phyloP scores from a whole-genome alignment of 2,888 invertebrate genomes.

The Torymus texanus region DNA sequence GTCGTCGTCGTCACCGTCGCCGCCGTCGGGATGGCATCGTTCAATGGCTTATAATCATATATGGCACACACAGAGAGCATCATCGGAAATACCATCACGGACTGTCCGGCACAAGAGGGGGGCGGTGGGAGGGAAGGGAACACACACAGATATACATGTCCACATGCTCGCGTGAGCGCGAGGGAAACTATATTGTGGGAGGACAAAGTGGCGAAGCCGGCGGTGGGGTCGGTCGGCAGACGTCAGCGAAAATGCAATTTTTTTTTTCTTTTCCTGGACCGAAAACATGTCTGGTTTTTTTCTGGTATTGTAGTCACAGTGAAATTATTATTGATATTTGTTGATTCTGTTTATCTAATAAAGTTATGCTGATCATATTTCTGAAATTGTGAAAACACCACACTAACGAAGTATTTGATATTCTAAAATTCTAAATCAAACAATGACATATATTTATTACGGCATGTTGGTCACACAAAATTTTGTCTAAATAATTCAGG shows the following conservation, averaged over 20 bases:
- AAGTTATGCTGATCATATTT: too few relatives aligned
- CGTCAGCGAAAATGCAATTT: not conserved
- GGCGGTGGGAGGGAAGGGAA: not conserved
- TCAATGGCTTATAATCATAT: conserved; percentile 48
- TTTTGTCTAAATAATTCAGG: too few relatives aligned
- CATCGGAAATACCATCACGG: conserved; percentile 32
- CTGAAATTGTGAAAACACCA: too few relatives aligned
- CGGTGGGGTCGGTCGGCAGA: not conserved
- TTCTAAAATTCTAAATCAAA: too few relatives aligned
- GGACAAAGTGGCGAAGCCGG: not conserved
- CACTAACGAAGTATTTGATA: too few relatives aligned
- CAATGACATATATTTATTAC: too few relatives aligned
- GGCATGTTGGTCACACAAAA: too few relatives aligned
- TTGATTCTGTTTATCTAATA: too few relatives aligned
- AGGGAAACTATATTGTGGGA: not conserved
- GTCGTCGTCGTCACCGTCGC: not conserved
- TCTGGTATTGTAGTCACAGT: too few relatives aligned
- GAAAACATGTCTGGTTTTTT: too few relatives aligned
- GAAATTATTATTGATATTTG: too few relatives aligned
- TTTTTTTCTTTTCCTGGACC: not conserved
- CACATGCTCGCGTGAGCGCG: not conserved
- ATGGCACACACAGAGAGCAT: conserved; percentile 51
- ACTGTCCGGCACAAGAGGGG: not conserved
- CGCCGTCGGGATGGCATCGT: conserved; percentile 32
- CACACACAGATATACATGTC: not conserved